phyloP scores from a whole-genome alignment of 2,888 invertebrate genomes.

The Tenthredo livida region DNA sequence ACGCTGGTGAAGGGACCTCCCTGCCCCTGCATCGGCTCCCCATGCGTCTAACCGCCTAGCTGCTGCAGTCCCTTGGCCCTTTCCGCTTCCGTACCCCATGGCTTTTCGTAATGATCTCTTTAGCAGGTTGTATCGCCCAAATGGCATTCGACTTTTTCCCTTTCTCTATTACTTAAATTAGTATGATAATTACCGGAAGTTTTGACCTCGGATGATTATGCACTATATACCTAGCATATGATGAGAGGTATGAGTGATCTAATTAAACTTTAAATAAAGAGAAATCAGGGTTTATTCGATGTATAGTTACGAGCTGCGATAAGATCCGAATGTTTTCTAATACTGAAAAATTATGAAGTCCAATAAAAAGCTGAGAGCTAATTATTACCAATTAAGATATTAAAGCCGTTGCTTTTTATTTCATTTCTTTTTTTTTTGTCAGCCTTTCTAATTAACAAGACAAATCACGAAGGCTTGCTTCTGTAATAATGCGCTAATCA shows the following conservation, averaged over 20 bases:
- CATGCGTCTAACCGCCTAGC: constrained; percentile 5
- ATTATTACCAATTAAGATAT: constrained; percentile 47
- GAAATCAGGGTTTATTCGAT: not conserved
- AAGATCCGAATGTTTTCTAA: not conserved
- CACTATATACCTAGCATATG: not conserved
- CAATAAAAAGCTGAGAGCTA: constrained; percentile 39
- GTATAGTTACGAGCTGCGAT: not conserved
- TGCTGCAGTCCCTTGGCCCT: not conserved
- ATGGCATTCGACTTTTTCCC: constrained; percentile 20
- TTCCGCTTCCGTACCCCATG: constrained; percentile 35
- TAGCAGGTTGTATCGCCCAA: constrained; percentile 6
- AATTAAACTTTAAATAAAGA: not conserved
- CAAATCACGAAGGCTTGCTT: constrained; percentile 34
- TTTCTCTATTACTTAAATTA: not conserved
- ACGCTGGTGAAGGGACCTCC: constrained; percentile 69
- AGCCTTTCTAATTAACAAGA: constrained; percentile 41
- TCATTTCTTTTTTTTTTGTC: not conserved
- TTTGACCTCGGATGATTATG: not conserved
- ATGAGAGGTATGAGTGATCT: not conserved
- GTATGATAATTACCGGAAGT: constrained; percentile 17
- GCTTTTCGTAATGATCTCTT: constrained; percentile 42
- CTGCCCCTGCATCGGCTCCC: constrained; percentile 55
- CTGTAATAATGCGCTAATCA: constrained; percentile 15
- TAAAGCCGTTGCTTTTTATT: not conserved
- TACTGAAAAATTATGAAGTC: constrained; percentile 1